Evolutionary conservation across 2,888 invertebrate genomes (phyloP), one percentile per base, ranked within the genome.

Genomic region (Drosophila recens): DNA sequence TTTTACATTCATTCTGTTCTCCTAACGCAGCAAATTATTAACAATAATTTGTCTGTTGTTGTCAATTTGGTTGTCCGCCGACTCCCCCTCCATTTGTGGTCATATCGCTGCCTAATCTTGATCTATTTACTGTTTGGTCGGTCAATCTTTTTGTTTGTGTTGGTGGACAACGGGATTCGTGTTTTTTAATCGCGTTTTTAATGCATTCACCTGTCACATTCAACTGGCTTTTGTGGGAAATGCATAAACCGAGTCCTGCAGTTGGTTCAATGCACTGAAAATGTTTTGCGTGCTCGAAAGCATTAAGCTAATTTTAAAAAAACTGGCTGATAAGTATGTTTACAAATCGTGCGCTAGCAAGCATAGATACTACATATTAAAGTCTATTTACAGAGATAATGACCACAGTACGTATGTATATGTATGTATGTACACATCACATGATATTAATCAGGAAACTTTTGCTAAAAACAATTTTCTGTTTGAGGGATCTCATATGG

Each of bases 181-280:
- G 67, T 61, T 46, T 43, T 61, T 53, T 63, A 75, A 70, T 74
- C 64, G 64, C 53, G 66, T 61, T 63, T 65, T 63, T 64, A 74
- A 85, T 88, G 88, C 87, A 72, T 65, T 72, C 57, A 61, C 52
- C 70, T 82, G 80, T 76, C 90, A 66, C 57, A 61, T 38, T 27
- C 61, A 53, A 54, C 48, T 70, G 68, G 10, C 10, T 46, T n/a
- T 53, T 11, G 9, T 49, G 34, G 46, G 30, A 71, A 59, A 49
- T 72, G 74, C 69, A 89, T 38, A 51, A 67, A 5, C 54, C 23
- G 52, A 48, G 59, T 38, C 23, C 36, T 48, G 40, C 42, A 46
- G 36, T 38, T 58, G 63, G 86, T 86, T 86, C 90, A 90, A 72
- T 70, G 89, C 48, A 75, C 90, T 64, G 53, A 42, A 40, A 61